These are phyloP conservation scores for Cryptoprocta ferox DNA, from an alignment of 2,797 vertebrate species.

Conservation along the genomic window DNA sequence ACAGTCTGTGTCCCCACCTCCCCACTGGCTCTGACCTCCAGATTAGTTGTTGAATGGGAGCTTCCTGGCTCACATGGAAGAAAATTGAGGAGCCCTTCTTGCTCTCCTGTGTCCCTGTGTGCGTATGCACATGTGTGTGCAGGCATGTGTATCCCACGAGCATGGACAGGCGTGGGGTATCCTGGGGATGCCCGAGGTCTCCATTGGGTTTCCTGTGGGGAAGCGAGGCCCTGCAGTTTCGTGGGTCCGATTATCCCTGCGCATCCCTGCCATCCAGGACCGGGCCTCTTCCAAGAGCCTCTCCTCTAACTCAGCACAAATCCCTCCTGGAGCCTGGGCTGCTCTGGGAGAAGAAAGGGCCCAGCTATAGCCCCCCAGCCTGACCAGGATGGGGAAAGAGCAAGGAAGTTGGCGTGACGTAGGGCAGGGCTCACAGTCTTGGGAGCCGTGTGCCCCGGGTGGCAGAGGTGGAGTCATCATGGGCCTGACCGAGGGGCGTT, in stretches of 20 bases:
- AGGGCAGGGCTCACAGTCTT: not conserved
- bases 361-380: not conserved
- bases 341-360: not conserved
- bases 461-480: not conserved
- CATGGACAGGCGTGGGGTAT: not conserved
- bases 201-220: not conserved
- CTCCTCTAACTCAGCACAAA: not conserved
- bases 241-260: not conserved
- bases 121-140: not conserved
- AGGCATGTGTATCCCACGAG: not conserved
- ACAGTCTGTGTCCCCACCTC: not conserved
- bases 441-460: not conserved
- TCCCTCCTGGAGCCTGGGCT: not conserved
- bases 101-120: not conserved
- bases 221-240: not conserved
- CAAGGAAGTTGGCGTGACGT: not conserved
- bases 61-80: conserved; percentile 27
- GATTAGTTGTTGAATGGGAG: not conserved
- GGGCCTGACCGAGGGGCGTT: not conserved
- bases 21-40: not conserved
- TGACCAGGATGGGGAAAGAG: not conserved
- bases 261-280: not conserved
- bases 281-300: not conserved
- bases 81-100: not conserved
- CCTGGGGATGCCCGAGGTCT: not conserved